phyloP scores from a whole-genome alignment of 2,797 vertebrate species.

The Coracias cyanogaster region DNA sequence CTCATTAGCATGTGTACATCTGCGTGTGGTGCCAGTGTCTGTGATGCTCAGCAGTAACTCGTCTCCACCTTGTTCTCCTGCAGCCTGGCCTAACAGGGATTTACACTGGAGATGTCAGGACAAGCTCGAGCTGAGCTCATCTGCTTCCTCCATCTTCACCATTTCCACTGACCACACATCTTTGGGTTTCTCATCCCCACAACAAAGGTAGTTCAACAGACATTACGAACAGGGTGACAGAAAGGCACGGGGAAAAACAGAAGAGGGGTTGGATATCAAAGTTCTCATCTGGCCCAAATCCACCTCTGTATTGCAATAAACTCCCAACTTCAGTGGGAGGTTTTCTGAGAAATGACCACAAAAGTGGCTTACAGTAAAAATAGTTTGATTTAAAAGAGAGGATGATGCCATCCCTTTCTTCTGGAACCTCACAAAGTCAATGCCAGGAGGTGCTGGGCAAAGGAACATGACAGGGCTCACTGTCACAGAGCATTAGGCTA shows the following conservation, averaged over 20 bases:
- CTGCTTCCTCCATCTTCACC: neutral
- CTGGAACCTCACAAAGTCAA: neutral
- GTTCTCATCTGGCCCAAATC: neutral
- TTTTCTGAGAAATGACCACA: neutral
- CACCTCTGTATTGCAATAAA: neutral
- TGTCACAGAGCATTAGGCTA: rapidly evolving
- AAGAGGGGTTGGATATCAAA: neutral
- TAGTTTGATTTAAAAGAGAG: neutral
- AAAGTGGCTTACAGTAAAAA: neutral
- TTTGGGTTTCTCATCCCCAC: neutral
- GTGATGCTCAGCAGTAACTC: neutral
- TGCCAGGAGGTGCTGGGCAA: rapidly evolving
- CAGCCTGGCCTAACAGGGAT: neutral
- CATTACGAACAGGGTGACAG: neutral
- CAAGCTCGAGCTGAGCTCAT: neutral
- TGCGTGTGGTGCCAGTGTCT: neutral
- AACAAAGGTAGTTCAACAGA: neutral
- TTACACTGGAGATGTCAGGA: neutral
- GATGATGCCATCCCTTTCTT: neutral
- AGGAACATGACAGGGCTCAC: neutral
- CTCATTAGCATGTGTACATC: constrained; percentile 8
- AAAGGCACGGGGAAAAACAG: neutral
- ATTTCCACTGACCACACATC: neutral
- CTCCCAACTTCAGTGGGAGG: neutral
- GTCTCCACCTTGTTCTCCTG: neutral